Base-by-base conservation (phyloP, 53 echinoderm and acorn worm genomes). In the Pentamera pediparva region DNA sequence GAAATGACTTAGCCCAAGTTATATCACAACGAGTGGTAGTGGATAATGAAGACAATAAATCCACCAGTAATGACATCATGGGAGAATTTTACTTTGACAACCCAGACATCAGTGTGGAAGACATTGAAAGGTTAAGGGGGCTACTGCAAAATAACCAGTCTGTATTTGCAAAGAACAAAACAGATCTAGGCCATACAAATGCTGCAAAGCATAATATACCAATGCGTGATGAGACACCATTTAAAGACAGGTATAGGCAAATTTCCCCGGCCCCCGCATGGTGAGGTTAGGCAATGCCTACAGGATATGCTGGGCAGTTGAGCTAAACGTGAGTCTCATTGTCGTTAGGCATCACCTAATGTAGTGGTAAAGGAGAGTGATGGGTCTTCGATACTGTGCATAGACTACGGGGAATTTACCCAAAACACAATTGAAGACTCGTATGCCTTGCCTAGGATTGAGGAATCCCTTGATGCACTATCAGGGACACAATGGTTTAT, bases 271-370 rank as follows among this genome's bases (percentile, higher is more conserved):
- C 67, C 3, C n/a, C 65, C 45, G 65, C 69, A 55, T 69, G 79
- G 69, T 13, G 45, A 77, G 34, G 77, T 77, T n/a, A 34, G 62
- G 13, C 6, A 60, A 11, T 49, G 36, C 27, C 39, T 79, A 1
- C 5, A 48, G 28, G 45, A 49, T 2, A 69, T 65, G 78, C n/a
- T 62, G 13, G 53, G 69, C 20, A 21, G 36, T 9, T 56, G 56
- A 1, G 79, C 29, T 7, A 79, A 69, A 17, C n/a, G 55, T 12
- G 79, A 79, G 18, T 69, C 69, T 22, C 50, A 51, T 37, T 47
- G 63, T 32, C 79, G 69, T 30, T 69, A 79, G 67, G 79, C 79
- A 32, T 62, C 63, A n/a, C 79, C 79, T 12, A 77, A 62, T 19
- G 62, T 77, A 15, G 33, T 61, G 12, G 77, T 77, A 21, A 39